Evolutionary conservation across 2,888 invertebrate genomes (phyloP), one percentile per base, ranked within the genome.

Genomic region (Galerucella pusilla): DNA sequence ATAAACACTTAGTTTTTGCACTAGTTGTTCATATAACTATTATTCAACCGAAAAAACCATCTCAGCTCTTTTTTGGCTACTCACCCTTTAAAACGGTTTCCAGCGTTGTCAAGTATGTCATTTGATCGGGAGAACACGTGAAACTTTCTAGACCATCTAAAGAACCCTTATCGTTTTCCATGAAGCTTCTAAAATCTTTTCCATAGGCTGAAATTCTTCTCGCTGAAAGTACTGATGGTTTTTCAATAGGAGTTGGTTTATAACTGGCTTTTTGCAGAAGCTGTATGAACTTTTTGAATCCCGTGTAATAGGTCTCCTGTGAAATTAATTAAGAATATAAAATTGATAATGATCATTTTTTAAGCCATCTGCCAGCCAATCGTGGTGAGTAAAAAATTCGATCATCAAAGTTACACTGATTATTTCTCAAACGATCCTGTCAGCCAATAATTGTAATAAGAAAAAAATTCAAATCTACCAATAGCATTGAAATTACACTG

Each of bases 291-390:
- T 12, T 35, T n/a, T 35, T 61, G 12, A 61, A 61, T 35, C 61
- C 61, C 14, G 61, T 16, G 14, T 61, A 61, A 35, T 61, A 61
- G 14, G 61, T 61, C 16, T 61, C 61, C 61, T 61, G n/a, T 57
- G 2, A 20, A 57, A 57, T 20, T n/a, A 7, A 42, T 42, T 42
- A 7, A 7, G 7, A 16, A 54, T 14, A 54, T n/a, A 46, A 46
- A 46, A 28, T 28, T 28, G 28, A 28, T 20, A 20, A 20, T 20
- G 20, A 20, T 20, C 1, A 20, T 20, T 20, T 20, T 20, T 20
- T 20, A 20, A 20, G 20, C 20, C 20, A 20, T 20, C 20, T 20
- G 20, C 20, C 20, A 20, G 1, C 20, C 20, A 20, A 20, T 20
- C 20, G 20, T 20, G 20, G 1, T 20, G 20, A 20, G 20, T 20